Conservation (phyloP, 2,113 vertebrate species). For the Trogon melanurus region DNA sequence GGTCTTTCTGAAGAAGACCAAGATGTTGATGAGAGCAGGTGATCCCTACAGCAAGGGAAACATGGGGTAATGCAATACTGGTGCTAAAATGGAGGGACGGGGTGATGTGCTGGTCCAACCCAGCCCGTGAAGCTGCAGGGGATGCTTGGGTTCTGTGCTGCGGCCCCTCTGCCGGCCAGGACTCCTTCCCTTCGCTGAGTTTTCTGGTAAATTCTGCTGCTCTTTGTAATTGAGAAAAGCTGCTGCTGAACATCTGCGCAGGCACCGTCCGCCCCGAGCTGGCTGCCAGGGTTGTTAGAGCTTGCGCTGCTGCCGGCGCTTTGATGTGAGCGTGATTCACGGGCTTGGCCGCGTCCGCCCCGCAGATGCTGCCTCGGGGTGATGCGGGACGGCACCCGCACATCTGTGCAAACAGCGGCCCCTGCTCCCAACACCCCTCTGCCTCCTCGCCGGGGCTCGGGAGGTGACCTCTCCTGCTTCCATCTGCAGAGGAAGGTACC, state of each 20-base stretch:
- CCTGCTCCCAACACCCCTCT: rapidly evolving
- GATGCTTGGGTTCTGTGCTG: neutral
- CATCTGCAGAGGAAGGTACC: neutral
- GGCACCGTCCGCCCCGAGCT: neutral
- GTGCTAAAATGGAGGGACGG: neutral
- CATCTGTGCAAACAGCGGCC: neutral
- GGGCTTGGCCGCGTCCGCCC: neutral
- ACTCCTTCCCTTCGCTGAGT: neutral
- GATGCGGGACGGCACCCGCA: neutral
- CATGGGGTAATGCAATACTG: rapidly evolving
- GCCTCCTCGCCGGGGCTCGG: rapidly evolving
- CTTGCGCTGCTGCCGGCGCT: neutral
- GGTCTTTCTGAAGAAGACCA: neutral
- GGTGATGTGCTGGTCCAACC: neutral
- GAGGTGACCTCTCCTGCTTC: neutral
- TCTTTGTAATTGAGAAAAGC: slow-evolving; percentile 28
- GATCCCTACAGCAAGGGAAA: neutral
- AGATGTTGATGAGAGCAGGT: neutral
- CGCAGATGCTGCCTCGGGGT: neutral
- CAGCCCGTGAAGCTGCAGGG: rapidly evolving
- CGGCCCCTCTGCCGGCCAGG: neutral
- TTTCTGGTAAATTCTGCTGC: slow-evolving; percentile 20
- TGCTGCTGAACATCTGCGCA: slow-evolving; percentile 22
- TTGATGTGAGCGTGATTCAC: slow-evolving; percentile 31
- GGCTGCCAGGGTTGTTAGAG: neutral